Conservation (phyloP, 2,888 invertebrate species). For the Cosmia pyralina region DNA sequence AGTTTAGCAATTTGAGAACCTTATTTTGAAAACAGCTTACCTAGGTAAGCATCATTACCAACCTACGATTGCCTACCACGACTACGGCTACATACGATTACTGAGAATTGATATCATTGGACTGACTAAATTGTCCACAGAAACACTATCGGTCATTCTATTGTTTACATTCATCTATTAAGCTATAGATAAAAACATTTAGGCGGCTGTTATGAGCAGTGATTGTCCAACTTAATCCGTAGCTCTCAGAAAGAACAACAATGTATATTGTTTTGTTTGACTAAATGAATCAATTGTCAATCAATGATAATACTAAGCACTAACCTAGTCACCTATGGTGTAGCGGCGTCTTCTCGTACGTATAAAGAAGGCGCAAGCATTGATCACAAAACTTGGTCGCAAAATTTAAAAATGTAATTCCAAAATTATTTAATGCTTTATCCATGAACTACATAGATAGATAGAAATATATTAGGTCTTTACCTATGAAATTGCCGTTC, state of each 20-base stretch:
- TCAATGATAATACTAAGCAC: constrained; percentile 16
- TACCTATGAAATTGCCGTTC: too few relatives aligned
- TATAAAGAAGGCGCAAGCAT: neutral
- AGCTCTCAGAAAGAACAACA: constrained; percentile 2
- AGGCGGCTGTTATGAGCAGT: constrained; percentile 26
- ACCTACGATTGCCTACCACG: too few relatives aligned
- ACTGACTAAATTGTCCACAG: neutral
- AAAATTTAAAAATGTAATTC: neutral
- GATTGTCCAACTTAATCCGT: constrained; percentile 40
- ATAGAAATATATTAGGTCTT: too few relatives aligned
- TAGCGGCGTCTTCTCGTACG: too few relatives aligned
- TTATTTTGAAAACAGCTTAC: neutral
- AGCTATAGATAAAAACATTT: constrained; percentile 30
- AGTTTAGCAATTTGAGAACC: neutral
- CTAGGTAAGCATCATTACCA: too few relatives aligned
- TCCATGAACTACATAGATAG: constrained; percentile 24
- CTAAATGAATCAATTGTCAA: constrained; percentile 22
- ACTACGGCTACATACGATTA: neutral
- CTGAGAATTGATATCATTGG: neutral
- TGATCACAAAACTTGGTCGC: neutral
- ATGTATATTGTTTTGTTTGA: constrained; percentile 16
- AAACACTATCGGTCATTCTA: constrained; percentile 22
- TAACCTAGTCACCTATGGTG: neutral
- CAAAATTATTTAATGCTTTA: neutral
- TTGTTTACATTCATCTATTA: constrained; percentile 31